Evolutionary conservation across 2,797 vertebrate species (phyloP).

Genomic region (Okamejei kenojei): DNA sequence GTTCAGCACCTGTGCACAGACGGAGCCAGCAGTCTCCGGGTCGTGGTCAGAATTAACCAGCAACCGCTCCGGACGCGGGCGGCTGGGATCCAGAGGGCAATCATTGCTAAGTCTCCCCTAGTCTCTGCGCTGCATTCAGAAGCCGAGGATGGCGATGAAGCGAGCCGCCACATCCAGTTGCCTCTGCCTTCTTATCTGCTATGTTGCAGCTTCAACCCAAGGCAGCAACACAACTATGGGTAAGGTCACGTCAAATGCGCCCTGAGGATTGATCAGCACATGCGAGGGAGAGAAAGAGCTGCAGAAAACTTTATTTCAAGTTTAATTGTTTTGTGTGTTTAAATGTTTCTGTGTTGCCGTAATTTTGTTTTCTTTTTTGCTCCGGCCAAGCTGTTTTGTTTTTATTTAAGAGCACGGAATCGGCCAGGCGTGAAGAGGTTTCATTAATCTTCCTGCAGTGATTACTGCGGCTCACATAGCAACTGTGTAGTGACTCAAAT

Average conservation of each 20-base stretch:
- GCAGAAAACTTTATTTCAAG: not conserved
- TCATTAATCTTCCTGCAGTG: slow-evolving; percentile 27
- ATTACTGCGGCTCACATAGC: slow-evolving; percentile 29
- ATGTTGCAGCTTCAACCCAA: not conserved
- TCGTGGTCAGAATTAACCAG: not conserved
- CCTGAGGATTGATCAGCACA: not conserved
- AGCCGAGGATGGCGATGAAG: not conserved
- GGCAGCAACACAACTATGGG: not conserved
- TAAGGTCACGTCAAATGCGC: slow-evolving; percentile 14
- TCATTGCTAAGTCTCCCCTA: not conserved
- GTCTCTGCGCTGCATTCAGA: not conserved
- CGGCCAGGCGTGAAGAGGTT: slow-evolving; percentile 25
- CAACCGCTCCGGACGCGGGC: not conserved
- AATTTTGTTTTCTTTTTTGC: too few species aligned
- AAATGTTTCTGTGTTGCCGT: too few species aligned
- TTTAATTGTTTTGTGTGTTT: not conserved
- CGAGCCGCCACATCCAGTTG: not conserved
- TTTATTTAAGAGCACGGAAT: not conserved
- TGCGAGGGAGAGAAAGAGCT: not conserved
- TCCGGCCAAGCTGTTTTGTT: not conserved
- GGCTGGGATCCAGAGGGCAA: not conserved
- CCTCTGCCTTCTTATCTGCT: slow-evolving; percentile 13
- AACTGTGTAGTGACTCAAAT: slow-evolving; percentile 30
- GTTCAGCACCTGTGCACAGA: not conserved
- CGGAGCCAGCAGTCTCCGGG: too few species aligned